A percentile compares a stretch with the other conserved stretches of the same genome.
phyloP scores from a whole-genome alignment of 2,113 vertebrate genomes.

The Cyprinodon brontotheroides region DNA sequence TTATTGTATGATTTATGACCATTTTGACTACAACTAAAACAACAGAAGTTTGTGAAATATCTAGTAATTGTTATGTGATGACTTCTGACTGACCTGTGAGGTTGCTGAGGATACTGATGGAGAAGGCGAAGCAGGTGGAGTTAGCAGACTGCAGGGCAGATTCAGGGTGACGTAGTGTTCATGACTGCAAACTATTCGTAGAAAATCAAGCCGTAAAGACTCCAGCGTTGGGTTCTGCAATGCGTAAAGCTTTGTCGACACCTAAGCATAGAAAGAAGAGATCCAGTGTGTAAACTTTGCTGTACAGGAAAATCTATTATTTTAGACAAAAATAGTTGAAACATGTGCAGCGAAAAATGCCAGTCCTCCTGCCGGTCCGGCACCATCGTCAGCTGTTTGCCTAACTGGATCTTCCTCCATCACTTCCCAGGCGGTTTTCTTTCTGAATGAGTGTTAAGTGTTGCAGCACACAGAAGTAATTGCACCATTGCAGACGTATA shows the following conservation, averaged over 20 bases:
- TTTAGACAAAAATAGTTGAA: neutral
- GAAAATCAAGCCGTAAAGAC: conserved; percentile 93
- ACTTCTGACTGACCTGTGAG: conserved; percentile 85
- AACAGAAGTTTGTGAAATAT: neutral
- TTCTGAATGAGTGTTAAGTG: too few species aligned
- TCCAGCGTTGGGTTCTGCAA: conserved; percentile 90
- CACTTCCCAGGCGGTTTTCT: too few species aligned
- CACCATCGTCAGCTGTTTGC: too few species aligned
- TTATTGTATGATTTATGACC: neutral
- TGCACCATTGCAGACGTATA: too few species aligned
- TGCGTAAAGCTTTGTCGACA: conserved; percentile 90
- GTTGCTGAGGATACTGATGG: conserved; percentile 97
- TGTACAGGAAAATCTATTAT: neutral
- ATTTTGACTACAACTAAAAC: neutral
- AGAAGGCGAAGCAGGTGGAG: conserved; percentile 95
- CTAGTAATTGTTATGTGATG: neutral
- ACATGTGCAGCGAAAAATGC: neutral
- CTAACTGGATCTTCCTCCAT: too few species aligned
- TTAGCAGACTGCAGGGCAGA: conserved; percentile 93
- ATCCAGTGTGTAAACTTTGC: neutral
- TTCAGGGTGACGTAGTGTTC: conserved; percentile 98
- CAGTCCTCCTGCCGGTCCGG: too few species aligned
- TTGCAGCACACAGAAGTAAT: too few species aligned
- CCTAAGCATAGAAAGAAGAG: conserved; percentile 64
- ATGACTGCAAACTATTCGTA: conserved; percentile 94